A percentile compares a stretch with the other conserved stretches of the same genome.
Evolutionary conservation across 2,888 invertebrate genomes (phyloP).

Genomic region (Scaptodrosophila latifasciaeformis): DNA sequence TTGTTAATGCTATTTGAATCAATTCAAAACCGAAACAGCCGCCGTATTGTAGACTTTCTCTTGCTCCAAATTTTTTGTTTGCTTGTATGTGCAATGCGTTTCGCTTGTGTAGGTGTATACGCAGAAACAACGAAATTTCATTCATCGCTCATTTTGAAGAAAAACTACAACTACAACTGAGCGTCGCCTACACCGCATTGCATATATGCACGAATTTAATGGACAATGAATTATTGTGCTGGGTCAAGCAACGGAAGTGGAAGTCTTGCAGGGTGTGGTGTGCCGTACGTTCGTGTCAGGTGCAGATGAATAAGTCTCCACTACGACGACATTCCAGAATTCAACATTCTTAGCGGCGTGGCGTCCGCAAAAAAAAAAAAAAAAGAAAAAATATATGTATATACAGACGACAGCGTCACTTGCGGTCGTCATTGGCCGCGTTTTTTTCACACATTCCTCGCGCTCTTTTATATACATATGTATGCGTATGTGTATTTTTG

Average conservation of each 20-base stretch:
- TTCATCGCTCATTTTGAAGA: slow-evolving; percentile 65
- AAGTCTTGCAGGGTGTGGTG: slow-evolving; percentile 21
- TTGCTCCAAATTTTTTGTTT: slow-evolving; percentile 40
- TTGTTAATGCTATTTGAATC: no score
- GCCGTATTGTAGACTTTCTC: slow-evolving; percentile 57
- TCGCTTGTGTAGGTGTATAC: slow-evolving; percentile 33
- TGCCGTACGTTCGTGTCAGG: slow-evolving; percentile 37
- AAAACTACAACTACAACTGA: slow-evolving; percentile 45
- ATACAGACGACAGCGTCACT: neutral
- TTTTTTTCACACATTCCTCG: slow-evolving; percentile 62
- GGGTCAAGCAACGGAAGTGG: slow-evolving; percentile 16
- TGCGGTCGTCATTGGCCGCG: slow-evolving; percentile 62
- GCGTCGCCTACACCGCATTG: no score
- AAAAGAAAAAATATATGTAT: neutral
- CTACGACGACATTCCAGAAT: slow-evolving; percentile 55
- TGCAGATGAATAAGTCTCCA: slow-evolving; percentile 44
- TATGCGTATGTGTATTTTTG: slow-evolving; percentile 27
- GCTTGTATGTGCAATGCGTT: slow-evolving; percentile 12
- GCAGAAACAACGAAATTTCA: slow-evolving; percentile 65
- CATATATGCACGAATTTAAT: slow-evolving; percentile 39
- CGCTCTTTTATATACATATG: slow-evolving; percentile 38
- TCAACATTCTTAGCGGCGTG: slow-evolving; percentile 32
- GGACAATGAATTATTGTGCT: no score
- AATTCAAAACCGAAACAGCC: no score
- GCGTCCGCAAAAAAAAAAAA: slow-evolving; percentile 2